Conservation (phyloP, 2,888 invertebrate genomes). For the Epinotia nisella region DNA sequence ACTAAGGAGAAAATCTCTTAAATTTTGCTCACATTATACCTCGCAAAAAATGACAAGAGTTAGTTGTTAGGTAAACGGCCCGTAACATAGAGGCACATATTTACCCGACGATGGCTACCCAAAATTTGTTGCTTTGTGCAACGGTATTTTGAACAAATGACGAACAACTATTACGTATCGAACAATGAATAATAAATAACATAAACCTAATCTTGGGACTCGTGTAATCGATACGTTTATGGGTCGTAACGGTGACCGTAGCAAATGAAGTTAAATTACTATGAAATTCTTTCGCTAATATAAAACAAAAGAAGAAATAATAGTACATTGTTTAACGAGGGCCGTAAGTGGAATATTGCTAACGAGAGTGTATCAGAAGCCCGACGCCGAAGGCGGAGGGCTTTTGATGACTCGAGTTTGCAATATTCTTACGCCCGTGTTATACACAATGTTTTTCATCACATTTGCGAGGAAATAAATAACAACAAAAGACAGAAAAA, state of each 20-base stretch:
- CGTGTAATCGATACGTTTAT: conserved; percentile 13
- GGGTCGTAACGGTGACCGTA: neutral
- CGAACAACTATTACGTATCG: neutral
- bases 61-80: neutral
- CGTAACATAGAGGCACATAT: neutral
- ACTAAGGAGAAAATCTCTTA: neutral
- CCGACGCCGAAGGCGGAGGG: no score
- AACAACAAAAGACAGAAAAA: no score
- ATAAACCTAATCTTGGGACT: neutral
- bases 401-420: no score
- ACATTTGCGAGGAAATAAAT: no score
- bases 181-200: neutral
- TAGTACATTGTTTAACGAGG: no score
- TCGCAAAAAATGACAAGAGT: neutral
- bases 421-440: no score
- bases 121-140: neutral
- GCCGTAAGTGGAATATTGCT: no score
- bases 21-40: neutral
- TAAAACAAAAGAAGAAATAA: neutral
- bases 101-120: neutral
- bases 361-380: no score
- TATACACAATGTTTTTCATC: no score
- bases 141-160: neutral
- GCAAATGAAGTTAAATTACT: conserved; percentile 16
- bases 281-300: conserved; percentile 9